Conservation (phyloP, 2,113 vertebrate species). For the Zapornia atra region DNA sequence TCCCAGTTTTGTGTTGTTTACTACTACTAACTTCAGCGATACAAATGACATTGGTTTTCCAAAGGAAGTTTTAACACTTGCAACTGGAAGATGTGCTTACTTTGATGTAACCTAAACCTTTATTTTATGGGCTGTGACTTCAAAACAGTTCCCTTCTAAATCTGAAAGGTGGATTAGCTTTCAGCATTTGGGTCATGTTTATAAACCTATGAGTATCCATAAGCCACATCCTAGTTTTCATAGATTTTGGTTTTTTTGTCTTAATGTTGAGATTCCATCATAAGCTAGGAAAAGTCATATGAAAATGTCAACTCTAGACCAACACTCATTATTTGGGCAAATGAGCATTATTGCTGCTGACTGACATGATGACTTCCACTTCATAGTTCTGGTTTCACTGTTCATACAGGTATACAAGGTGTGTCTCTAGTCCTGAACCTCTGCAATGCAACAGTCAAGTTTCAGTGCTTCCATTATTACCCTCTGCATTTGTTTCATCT, state of each 20-base stretch:
- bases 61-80: background rate
- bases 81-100: background rate
- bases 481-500: background rate
- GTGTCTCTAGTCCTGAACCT: background rate
- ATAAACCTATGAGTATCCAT: background rate
- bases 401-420: background rate
- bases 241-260: background rate
- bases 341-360: background rate
- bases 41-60: background rate
- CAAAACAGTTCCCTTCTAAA: background rate
- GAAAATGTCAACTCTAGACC: background rate
- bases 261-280: background rate
- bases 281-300: background rate
- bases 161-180: background rate
- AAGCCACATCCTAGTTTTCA: background rate
- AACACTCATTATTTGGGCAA: background rate
- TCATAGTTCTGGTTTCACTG: background rate
- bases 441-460: background rate
- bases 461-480: background rate
- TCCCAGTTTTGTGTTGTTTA: background rate
- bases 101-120: background rate
- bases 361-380: background rate
- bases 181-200: background rate
- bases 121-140: background rate
- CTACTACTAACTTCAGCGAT: background rate